Conservation (phyloP, 2,113 vertebrate genomes). For the Henicopernis longicauda region DNA sequence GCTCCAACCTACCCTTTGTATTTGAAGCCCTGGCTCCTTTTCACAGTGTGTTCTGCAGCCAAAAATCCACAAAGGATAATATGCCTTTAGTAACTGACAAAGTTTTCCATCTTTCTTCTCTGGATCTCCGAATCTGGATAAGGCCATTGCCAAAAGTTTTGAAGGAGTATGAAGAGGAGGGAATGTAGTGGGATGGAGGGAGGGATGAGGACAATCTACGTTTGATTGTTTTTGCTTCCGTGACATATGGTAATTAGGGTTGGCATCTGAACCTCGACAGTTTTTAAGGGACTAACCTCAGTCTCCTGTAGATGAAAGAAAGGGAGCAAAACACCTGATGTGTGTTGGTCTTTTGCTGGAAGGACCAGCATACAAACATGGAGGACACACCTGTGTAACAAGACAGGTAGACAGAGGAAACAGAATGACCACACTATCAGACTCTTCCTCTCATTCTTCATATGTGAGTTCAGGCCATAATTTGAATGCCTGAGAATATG, state of each 20-base stretch:
- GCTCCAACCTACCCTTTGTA: not conserved
- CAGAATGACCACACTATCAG: not conserved
- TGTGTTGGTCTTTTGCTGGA: not conserved
- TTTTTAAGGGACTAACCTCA: not conserved
- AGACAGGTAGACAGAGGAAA: not conserved
- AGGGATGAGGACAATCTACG: accelerated
- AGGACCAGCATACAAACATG: not conserved
- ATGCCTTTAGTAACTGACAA: not conserved
- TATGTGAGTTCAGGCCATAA: not conserved
- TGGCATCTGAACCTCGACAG: not conserved
- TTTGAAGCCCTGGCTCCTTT: not conserved
- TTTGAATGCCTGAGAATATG: not conserved
- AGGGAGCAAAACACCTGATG: not conserved
- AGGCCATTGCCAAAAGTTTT: not conserved
- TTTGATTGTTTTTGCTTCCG: not conserved
- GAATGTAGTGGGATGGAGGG: not conserved
- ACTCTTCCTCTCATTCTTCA: not conserved
- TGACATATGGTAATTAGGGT: not conserved
- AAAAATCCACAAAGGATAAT: not conserved
- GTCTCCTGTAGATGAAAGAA: not conserved
- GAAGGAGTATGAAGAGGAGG: not conserved
- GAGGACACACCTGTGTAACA: not conserved
- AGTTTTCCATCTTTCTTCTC: not conserved
- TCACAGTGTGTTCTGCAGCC: not conserved
- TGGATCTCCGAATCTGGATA: not conserved